Conservation (phyloP, 2,888 invertebrate genomes). For the Copidosoma aretas region DNA sequence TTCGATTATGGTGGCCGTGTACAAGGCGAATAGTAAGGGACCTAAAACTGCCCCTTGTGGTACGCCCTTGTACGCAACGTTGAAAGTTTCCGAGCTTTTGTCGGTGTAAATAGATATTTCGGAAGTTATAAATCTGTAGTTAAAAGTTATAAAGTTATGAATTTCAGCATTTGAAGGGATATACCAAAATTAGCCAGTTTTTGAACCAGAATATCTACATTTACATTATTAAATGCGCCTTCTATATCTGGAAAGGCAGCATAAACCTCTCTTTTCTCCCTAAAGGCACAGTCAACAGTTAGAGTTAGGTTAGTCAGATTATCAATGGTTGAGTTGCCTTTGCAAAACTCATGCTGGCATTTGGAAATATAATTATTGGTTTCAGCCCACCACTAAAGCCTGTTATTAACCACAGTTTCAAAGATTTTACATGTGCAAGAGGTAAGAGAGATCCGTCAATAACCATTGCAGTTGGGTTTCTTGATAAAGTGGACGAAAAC, state of each 20-base stretch:
- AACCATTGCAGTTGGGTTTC: slow-evolving; percentile 2
- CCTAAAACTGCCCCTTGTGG: slow-evolving; percentile 15
- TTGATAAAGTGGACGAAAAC: slow-evolving; percentile 16
- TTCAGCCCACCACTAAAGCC: slow-evolving; percentile 24
- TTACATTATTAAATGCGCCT: too few relatives aligned
- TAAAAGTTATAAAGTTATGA: too few relatives aligned
- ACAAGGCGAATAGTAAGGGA: neutral
- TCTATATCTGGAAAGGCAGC: too few relatives aligned
- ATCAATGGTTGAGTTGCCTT: too few relatives aligned
- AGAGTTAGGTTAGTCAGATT: too few relatives aligned
- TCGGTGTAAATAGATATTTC: neutral
- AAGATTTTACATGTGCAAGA: slow-evolving; percentile 23
- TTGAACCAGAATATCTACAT: too few relatives aligned
- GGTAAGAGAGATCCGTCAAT: slow-evolving; percentile 13
- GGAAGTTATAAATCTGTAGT: slow-evolving; percentile 1
- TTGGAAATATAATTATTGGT: neutral
- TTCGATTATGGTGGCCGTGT: too few relatives aligned
- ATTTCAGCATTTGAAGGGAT: slow-evolving; percentile 7
- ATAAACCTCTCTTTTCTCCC: too few relatives aligned
- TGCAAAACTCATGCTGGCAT: slow-evolving; percentile 11
- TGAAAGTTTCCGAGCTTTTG: neutral
- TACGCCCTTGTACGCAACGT: slow-evolving; percentile 4
- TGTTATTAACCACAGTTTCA: slow-evolving; percentile 19
- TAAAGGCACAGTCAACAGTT: too few relatives aligned
- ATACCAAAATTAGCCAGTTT: slow-evolving; percentile 3